A percentile compares a stretch with the other conserved stretches of the same genome.
These are phyloP conservation scores for Lytechinus variegatus DNA, from an alignment of 35 echinoderm and acorn worm species.

Conservation along the genomic window DNA sequence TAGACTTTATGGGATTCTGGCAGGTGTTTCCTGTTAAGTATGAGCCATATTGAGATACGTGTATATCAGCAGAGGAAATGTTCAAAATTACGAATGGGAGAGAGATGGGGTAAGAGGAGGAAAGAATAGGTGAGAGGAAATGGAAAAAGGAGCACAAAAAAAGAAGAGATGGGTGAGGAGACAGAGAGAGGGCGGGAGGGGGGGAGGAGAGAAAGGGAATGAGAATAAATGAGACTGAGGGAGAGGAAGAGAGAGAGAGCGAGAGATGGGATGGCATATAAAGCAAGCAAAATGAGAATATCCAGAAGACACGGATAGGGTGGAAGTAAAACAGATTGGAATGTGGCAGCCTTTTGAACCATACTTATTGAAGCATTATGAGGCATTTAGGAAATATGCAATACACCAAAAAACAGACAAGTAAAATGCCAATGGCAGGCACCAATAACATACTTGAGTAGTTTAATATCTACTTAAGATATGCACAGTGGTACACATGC, in stretches of 20 bases:
- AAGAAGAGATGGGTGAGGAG: neutral
- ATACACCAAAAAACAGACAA: too few relatives aligned
- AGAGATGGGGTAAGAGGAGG: neutral
- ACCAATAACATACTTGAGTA: neutral
- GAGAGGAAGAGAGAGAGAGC: neutral
- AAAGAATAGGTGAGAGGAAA: neutral
- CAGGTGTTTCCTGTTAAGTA: neutral
- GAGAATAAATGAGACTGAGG: neutral
- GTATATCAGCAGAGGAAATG: neutral
- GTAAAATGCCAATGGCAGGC: too few relatives aligned
- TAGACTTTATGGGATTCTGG: neutral
- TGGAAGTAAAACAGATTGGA: too few relatives aligned
- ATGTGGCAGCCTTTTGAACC: too few relatives aligned
- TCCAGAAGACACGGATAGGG: too few relatives aligned
- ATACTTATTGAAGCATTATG: too few relatives aligned
- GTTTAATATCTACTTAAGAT: neutral
- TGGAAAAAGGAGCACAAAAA: neutral
- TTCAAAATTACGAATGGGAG: neutral
- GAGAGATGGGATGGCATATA: too few relatives aligned
- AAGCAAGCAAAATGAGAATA: too few relatives aligned
- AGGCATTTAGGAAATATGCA: too few relatives aligned
- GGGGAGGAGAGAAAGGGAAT: neutral
- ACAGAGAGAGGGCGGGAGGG: neutral
- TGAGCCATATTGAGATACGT: neutral
- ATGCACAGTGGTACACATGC: too few relatives aligned